phyloP scores from a whole-genome alignment of 2,113 vertebrate species.

The Erpornis zantholeuca region DNA sequence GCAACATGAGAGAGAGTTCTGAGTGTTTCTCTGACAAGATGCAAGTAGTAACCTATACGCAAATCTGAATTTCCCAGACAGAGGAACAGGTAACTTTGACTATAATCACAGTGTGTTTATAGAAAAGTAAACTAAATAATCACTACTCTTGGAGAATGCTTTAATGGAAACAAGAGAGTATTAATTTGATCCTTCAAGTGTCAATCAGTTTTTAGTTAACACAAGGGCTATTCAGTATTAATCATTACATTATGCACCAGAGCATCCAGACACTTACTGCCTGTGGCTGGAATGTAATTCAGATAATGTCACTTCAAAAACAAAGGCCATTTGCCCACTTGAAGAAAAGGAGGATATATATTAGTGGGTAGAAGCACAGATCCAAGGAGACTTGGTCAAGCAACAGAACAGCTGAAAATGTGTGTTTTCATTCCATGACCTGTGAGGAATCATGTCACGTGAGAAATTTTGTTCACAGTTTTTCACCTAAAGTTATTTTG shows the following conservation, averaged over 20 bases:
- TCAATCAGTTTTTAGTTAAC: background rate
- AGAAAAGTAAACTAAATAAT: background rate
- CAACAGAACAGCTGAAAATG: background rate
- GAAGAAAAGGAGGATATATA: background rate
- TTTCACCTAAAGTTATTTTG: background rate
- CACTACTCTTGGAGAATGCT: background rate
- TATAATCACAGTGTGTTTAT: background rate
- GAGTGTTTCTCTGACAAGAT: background rate
- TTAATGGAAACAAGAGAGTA: background rate
- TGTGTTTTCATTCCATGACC: background rate
- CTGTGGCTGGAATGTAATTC: background rate
- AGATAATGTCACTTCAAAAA: background rate
- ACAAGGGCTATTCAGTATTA: background rate
- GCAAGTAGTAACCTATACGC: background rate
- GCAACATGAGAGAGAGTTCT: background rate
- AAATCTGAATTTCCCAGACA: background rate
- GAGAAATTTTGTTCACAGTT: background rate
- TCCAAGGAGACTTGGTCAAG: background rate
- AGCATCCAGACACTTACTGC: background rate
- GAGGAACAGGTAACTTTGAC: background rate
- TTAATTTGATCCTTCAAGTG: background rate
- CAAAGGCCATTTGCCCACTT: background rate
- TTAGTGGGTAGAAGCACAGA: background rate
- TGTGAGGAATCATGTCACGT: background rate
- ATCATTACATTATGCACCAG: background rate